Evolutionary conservation across 2,113 vertebrate species (phyloP), one percentile per base, ranked within the genome.

Genomic region (Ochotona curzoniae): DNA sequence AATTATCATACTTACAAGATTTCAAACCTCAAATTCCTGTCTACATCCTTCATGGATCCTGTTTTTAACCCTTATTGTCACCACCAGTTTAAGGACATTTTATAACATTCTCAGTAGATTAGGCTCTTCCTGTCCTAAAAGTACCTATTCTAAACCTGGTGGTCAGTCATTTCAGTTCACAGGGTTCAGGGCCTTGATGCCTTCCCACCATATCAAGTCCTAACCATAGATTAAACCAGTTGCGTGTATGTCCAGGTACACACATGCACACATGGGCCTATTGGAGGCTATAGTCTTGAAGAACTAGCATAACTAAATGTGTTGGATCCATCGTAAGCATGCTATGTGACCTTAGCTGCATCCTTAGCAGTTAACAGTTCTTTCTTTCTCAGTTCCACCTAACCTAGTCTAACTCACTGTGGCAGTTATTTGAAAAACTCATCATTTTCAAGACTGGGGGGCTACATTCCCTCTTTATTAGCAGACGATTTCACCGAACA

Each of bases 381-480:
- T 87, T 76, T 64, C 88, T 73, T 91, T 49, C 51, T 91, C 63
- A 75, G 66, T 70, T 71, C 57, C 91, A 94, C 23, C 71, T 60
- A 81, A 71, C 4, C 9, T 15, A 83, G 74, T 54, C 18, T 89
- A 69, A 75, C n/a, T 93, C 30, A 76, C 3, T 25, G 20, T 6
- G 10, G 30, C 67, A 96, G 73, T 30, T 84, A 85, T 93, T 81
- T 57, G 76, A 81, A 84, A 81, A 20, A 90, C 8, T 67, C 8
- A 61, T 80, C 38, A 85, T 93, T 84, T 96, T 83, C 30, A 88
- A 70, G 80, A 93, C 14, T 64, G 28, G 63, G 88, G 80, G 94
- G 44, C 32, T 70, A 88, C 54, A 12, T 95, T 71, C 25, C 90
- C 25, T 83, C 47, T 88, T 32, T 88, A 73, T 23, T 95, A 87